phyloP scores from a whole-genome alignment of 2,888 invertebrate genomes.

The Tachina fera region DNA sequence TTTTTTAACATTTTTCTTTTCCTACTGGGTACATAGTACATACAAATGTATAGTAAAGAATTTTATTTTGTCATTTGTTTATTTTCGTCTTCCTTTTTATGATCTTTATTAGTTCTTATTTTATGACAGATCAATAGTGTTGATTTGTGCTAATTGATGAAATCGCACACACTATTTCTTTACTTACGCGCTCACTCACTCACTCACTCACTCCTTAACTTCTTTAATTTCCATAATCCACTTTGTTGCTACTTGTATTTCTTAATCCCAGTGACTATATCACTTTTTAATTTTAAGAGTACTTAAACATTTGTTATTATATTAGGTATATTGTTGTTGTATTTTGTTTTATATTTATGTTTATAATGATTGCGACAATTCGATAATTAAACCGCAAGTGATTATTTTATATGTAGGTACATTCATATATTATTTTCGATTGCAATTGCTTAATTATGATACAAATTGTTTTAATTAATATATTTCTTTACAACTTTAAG shows the following conservation, averaged over 20 bases:
- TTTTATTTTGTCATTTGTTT: slow-evolving; percentile 17
- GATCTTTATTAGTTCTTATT: slow-evolving; percentile 28
- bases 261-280: slow-evolving; percentile 12
- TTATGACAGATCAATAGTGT: slow-evolving; percentile 53
- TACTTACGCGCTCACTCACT: too few relatives aligned
- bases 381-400: slow-evolving; percentile 37
- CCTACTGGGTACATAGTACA: too few relatives aligned
- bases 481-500: slow-evolving; percentile 44
- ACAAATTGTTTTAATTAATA: slow-evolving; percentile 38
- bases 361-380: slow-evolving; percentile 48
- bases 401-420: slow-evolving; percentile 9
- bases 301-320: slow-evolving; percentile 13
- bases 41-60: too few relatives aligned
- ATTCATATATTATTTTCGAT: slow-evolving; percentile 13
- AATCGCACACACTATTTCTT: slow-evolving; percentile 7
- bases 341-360: slow-evolving; percentile 6
- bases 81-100: slow-evolving; percentile 27
- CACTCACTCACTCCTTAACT: slow-evolving; percentile 6
- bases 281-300: slow-evolving; percentile 18
- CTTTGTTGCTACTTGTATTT: slow-evolving; percentile 1
- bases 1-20: too few relatives aligned
- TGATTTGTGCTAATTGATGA: slow-evolving; percentile 11
- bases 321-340: slow-evolving; percentile 7
- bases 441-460: slow-evolving; percentile 53
- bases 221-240: slow-evolving; percentile 28